Percentiles rank a stretch among this genome's conserved stretches.
Conservation (phyloP, 1,140 invertebrate genomes). For the Zeugodacus cucurbitae region DNA sequence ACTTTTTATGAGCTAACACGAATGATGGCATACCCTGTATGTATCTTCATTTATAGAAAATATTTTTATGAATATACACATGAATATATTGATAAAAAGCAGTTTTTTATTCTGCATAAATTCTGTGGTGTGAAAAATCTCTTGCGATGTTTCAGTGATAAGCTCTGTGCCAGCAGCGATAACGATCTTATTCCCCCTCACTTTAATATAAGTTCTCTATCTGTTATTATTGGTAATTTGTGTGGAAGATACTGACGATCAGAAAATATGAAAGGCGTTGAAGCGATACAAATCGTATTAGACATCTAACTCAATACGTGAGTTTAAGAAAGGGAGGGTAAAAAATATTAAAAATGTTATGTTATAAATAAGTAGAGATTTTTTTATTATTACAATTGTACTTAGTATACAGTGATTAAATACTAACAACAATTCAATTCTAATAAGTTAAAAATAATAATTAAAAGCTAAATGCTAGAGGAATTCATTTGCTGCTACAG, state of each 20-base stretch:
- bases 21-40: no score
- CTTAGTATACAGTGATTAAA: no score
- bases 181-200: background rate
- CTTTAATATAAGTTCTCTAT: background rate
- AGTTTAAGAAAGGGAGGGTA: background rate
- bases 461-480: no score
- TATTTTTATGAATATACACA: background rate
- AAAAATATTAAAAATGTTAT: background rate
- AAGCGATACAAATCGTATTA: background rate
- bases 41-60: no score
- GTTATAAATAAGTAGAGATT: no score
- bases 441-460: no score
- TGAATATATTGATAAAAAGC: background rate
- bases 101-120: background rate
- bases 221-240: background rate
- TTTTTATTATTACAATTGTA: no score
- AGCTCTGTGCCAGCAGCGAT: background rate
- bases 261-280: background rate
- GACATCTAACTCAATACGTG: background rate
- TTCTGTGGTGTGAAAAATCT: slow-evolving; percentile 20
- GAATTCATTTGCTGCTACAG: no score
- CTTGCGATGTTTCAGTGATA: slow-evolving; percentile 10
- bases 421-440: no score
- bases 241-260: background rate
- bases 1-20: no score